Evolutionary conservation across 1,140 invertebrate genomes (phyloP), one percentile per base, ranked within the genome.

Genomic region (Adelges cooleyi): DNA sequence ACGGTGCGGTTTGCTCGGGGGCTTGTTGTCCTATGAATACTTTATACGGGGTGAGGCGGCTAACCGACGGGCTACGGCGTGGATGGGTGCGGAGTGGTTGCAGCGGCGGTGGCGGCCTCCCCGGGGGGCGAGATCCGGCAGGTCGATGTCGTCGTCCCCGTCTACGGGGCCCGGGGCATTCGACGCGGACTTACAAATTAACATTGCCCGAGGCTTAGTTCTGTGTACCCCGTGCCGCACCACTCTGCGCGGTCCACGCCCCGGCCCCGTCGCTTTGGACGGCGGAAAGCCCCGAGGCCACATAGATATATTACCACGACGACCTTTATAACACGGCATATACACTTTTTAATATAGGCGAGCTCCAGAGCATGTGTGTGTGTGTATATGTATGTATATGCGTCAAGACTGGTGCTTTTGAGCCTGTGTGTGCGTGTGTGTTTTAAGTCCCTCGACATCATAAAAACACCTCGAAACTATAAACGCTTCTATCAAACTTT

Each of bases 131-230:
- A 59, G 54, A 59, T 59, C 54, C 54, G 54, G 54, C 54, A 59
- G 38, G 54, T 59, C 38, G 54, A 18, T 44, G 54, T 46, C 23
- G 54, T 29, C 54, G 53, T 40, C 36, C 54, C 38, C 38, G 52
- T 59, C 54, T 59, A 59, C 42, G 40, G 5, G 54, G 42, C 54
- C 54, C 23, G 23, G 23, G 54, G 54, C 54, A 17, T 59, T 59
- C 40, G 54, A 59, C 54, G 54, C 54, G 54, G 54, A 59, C 54
- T 59, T 59, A 59, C 54, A 59, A 59, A 59, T 59, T 59, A 59
- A 59, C 54, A 59, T 59, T 18, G 54, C 54, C 25, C 17, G 38
- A 17, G 42, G 54, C 54, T 17, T n/a, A 20, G 11, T 36, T 42
- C n/a, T 44, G 20, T 42, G 27, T 59, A 27, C 54, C 38, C 6